Evolutionary conservation across 2,888 invertebrate species (phyloP), one percentile per base, ranked within the genome.

Genomic region (Zelleria hepariella): DNA sequence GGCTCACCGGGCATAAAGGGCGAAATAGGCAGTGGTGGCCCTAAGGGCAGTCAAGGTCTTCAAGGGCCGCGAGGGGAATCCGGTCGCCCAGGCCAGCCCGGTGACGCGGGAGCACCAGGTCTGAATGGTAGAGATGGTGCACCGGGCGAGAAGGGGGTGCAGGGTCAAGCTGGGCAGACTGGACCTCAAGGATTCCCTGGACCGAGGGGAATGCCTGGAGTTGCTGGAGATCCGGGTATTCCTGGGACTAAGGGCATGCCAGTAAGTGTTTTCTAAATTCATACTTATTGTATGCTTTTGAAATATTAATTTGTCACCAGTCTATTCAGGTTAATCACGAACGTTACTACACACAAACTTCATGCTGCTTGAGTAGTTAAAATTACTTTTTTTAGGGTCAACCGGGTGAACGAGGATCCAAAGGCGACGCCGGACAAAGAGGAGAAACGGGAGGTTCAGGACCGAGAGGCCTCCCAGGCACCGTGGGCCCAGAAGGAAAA

Each of bases 181-280:
- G 96, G 95, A 0, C 91, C 93, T 1, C 94, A 95, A 71, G 97
- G 96, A 3, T 95, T 95, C 74, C 95, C 95, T 0, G 96, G 96
- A 21, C 91, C 93, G 1, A 89, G 95, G 68, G 96, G 96, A 10
- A 91, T 92, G 2, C 94, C 95, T 2, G 96, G 96, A 26, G 73
- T 92, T 53, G 77, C 93, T 49, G 96, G 96, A 26, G 94, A 92
- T 71, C 90, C 93, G 2, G 96, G 96, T 5, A 85, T 91, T 62
- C 90, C 92, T 32, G 96, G 96, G 21, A 79, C 91, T 6, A 95
- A 96, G 82, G 96, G 96, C 70, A 91, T 91, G 76, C 91, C 92
- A 57, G 94, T 94, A 86, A 82, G 82, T 74, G 20, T 55, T 57
- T 27, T 47, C 1, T 5, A n/a, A 59, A 48, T 32, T 21, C 5